Evolutionary conservation across 2,797 vertebrate species (phyloP), one percentile per base, ranked within the genome.

Genomic region (Clamator glandarius): DNA sequence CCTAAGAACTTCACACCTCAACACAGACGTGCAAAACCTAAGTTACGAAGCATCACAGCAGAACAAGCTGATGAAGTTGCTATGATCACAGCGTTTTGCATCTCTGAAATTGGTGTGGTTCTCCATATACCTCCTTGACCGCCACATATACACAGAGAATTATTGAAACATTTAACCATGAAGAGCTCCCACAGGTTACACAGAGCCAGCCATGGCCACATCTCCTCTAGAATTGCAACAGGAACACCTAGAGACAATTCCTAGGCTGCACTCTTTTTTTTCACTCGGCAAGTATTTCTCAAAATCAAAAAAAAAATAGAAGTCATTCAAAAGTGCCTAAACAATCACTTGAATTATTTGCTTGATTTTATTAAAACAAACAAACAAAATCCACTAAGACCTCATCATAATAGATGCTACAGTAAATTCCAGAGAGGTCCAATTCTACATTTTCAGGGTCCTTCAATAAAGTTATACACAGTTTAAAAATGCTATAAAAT

Each of bases 1-100:
- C 17, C 7, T 39, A 89, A 74, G 13, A 85, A 19, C 26, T 79
- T 36, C 5, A 3, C 36, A 26, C 23, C 44, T 70, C 36, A 55
- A 8, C 1, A 0, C 1, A 4, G 26, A 46, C n/a, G 29, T 57
- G 48, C 23, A 50, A 61, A 35, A 35, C 4, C 23, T 7, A 2
- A 39, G 31, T 36, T 70, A 44, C 0, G 1, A 58, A 66, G n/a
- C 23, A 41, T 11, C 44, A n/a, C 8, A 16, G 50, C 12, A 76
- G 33, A 76, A 51, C 50, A 44, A 57, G 5, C 13, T n/a, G 16
- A 77, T 8, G 31, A 68, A 19, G 16, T 31, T 74, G 77, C 31
- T 62, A 77, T 23, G 8, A 39, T 67, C n/a, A 63, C 0, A 1
- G 35, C 21, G 11, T 41, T 67, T 17, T n/a, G 10, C 33, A 58